Conservation (phyloP, 1,140 invertebrate species). For the Globodera rostochiensis region DNA sequence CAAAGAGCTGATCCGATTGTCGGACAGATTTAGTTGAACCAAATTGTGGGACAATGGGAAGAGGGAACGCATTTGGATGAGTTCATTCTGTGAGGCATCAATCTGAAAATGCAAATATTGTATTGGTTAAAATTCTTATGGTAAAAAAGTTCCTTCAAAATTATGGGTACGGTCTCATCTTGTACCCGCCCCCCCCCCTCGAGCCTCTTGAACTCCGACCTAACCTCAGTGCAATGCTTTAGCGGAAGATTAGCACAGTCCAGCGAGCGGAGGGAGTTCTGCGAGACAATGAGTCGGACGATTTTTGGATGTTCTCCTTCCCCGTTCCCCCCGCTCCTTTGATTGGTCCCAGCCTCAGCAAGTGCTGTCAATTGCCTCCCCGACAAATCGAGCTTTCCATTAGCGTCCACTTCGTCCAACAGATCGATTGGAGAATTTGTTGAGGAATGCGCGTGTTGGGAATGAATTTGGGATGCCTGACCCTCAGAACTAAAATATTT, state of each 20-base stretch:
- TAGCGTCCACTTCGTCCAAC: neutral
- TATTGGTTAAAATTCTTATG: neutral
- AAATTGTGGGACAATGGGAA: neutral
- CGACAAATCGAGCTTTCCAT: slow-evolving; percentile 8
- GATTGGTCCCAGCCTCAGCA: neutral
- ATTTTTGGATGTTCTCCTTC: neutral
- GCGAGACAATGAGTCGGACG: neutral
- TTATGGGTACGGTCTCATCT: too few species aligned
- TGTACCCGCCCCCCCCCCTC: too few species aligned
- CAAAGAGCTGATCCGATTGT: slow-evolving; percentile 28
- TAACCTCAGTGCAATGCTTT: slow-evolving; percentile 18
- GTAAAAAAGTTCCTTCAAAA: neutral
- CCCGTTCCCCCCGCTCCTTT: neutral
- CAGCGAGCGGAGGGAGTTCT: slow-evolving; percentile 16
- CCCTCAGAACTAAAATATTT: neutral
- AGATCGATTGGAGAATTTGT: neutral
- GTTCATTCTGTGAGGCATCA: slow-evolving; percentile 32
- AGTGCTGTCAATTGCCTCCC: neutral
- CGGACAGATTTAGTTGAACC: slow-evolving; percentile 15
- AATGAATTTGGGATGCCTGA: neutral
- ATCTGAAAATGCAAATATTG: slow-evolving; percentile 11
- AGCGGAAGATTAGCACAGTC: slow-evolving; percentile 24
- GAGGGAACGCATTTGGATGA: slow-evolving; percentile 21
- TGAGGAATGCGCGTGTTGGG: neutral
- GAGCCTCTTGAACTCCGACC: neutral